Percentiles rank a stretch among this genome's conserved stretches.
phyloP scores from a whole-genome alignment of 2,888 invertebrate genomes.

The Andrena haemorrhoa region DNA sequence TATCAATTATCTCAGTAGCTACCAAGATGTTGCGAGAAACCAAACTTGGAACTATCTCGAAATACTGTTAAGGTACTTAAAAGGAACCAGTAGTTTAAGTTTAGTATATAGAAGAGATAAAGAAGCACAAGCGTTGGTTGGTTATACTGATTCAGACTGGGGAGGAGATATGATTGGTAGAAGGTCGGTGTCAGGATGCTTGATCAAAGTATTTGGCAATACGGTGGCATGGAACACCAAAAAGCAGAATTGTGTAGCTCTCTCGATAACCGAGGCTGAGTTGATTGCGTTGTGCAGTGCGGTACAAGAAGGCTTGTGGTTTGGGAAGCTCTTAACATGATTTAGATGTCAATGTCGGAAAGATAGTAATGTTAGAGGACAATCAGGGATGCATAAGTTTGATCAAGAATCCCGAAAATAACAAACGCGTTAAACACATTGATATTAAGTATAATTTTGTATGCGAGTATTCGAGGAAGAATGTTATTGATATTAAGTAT shows the following conservation, averaged over 20 bases:
- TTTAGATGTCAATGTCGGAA: not conserved
- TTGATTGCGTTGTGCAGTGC: conserved; percentile 5
- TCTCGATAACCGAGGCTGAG: conserved; percentile 4
- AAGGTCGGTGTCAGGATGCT: conserved; percentile 16
- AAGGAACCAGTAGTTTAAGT: not conserved
- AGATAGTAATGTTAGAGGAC: not conserved
- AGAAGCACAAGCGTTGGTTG: not conserved
- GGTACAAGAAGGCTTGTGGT: conserved; percentile 13
- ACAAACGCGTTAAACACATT: conserved; percentile 7
- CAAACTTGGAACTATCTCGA: conserved; percentile 15
- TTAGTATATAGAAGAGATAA: not conserved
- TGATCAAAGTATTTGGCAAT: conserved; percentile 5
- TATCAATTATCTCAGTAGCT: conserved; percentile 25
- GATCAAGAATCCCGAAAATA: not conserved
- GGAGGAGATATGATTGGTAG: conserved; percentile 8
- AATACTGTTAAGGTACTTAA: conserved; percentile 11
- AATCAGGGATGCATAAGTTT: conserved; percentile 10
- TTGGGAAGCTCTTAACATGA: not conserved
- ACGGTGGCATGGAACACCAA: conserved; percentile 5
- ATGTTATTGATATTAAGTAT: not conserved
- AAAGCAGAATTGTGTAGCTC: conserved; percentile 25
- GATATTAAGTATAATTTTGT: conserved; percentile 5
- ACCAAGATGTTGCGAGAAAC: conserved; percentile 10
- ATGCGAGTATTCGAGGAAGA: not conserved
- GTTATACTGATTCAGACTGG: conserved; percentile 38